Percentiles rank a stretch among this genome's conserved stretches.
phyloP scores from a whole-genome alignment of 1,140 invertebrate genomes.

The Eufriesea mexicana region DNA sequence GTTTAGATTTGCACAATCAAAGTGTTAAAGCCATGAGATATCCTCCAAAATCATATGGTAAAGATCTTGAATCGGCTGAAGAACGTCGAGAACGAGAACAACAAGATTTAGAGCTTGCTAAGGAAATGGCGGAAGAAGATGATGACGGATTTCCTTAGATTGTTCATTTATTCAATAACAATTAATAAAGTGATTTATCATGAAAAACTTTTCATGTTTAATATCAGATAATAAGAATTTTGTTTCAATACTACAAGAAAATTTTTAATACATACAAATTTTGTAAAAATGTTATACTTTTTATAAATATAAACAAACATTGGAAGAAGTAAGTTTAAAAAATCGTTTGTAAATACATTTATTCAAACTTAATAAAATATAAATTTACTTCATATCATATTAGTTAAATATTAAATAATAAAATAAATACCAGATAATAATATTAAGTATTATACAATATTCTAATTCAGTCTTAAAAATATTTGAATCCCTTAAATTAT shows the following conservation, averaged over 20 bases:
- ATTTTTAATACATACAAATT: background rate
- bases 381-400: background rate
- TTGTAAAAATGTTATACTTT: conserved; percentile 2
- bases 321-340: background rate
- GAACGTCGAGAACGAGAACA: conserved; percentile 97
- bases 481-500: background rate
- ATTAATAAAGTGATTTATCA: conserved; percentile 31
- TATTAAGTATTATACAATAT: background rate
- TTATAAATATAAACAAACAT: background rate
- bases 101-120: conserved; percentile 98
- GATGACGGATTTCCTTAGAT: conserved; percentile 93
- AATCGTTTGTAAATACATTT: conserved; percentile 12
- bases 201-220: background rate
- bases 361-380: background rate
- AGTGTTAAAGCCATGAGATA: conserved; percentile 99
- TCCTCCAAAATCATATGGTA: conserved; percentile 99
- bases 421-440: background rate
- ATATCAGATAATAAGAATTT: background rate
- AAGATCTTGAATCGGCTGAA: conserved; percentile 98
- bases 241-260: background rate
- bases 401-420: background rate
- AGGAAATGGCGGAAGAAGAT: conserved; percentile 99
- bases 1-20: conserved; percentile 98
- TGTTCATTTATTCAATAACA: conserved; percentile 1
- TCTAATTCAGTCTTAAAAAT: background rate